Evolutionary conservation across 2,113 vertebrate genomes (phyloP).

Genomic region (Thymallus thymallus): DNA sequence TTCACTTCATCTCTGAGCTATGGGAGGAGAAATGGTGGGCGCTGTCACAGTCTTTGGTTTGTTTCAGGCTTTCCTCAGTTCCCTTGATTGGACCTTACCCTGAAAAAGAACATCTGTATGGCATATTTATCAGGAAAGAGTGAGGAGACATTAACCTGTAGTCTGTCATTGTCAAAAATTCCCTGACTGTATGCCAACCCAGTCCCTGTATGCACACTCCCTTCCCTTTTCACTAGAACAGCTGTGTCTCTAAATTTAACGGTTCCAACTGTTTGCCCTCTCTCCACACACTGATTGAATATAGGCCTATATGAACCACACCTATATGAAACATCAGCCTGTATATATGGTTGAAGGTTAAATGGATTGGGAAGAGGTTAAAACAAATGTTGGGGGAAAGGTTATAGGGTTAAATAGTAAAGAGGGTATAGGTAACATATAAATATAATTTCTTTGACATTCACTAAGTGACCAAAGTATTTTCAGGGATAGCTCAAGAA

Average conservation of each 20-base stretch:
- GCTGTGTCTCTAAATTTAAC: constrained; percentile 63
- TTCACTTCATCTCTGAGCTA: constrained; percentile 34
- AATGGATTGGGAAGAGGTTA: background rate
- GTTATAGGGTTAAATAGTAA: background rate
- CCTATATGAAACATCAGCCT: constrained; percentile 1
- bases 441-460: background rate
- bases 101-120: constrained; percentile 5
- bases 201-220: background rate
- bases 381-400: too few relatives aligned
- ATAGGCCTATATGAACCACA: constrained; percentile 5
- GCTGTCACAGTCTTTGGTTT: background rate
- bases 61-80: background rate
- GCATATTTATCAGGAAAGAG: background rate
- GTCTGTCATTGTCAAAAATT: background rate
- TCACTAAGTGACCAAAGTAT: background rate
- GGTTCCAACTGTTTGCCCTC: constrained; percentile 38
- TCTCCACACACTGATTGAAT: constrained; percentile 9
- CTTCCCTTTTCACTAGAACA: constrained; percentile 36
- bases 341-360: background rate
- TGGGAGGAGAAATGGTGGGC: background rate
- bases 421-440: background rate
- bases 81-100: background rate
- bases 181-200: background rate
- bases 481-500: background rate
- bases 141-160: background rate